Conservation (phyloP, 2,888 invertebrate species). For the Leptinotarsa peninsularis region DNA sequence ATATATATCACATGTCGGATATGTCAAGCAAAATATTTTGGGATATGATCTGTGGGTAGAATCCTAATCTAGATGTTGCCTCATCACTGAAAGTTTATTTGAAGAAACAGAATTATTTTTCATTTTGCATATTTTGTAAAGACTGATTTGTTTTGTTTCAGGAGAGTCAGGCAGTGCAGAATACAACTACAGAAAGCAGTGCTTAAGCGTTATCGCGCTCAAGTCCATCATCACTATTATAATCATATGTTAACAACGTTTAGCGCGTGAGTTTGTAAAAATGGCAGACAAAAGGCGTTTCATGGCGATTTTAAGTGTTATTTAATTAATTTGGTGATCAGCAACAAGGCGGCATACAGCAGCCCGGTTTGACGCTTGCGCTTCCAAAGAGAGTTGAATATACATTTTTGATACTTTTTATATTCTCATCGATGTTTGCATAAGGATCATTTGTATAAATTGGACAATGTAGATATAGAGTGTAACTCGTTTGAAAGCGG, state of each 20-base stretch:
- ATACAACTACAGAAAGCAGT: conserved; percentile 73
- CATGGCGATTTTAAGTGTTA: conserved; percentile 53
- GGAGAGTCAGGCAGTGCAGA: conserved; percentile 72
- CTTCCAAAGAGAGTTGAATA: conserved; percentile 51
- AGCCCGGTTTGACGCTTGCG: conserved; percentile 49
- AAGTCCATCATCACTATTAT: conserved; percentile 58
- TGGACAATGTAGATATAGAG: conserved; percentile 43
- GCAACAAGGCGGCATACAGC: neutral
- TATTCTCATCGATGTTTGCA: conserved; percentile 61
- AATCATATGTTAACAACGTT: conserved; percentile 65
- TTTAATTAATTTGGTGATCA: conserved; percentile 35
- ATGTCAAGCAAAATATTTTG: too few relatives aligned
- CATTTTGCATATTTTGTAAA: neutral
- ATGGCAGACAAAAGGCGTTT: conserved; percentile 67
- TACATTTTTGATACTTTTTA: conserved; percentile 65
- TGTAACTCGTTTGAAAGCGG: conserved; percentile 53
- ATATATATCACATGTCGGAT: too few relatives aligned
- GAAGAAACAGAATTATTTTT: too few relatives aligned
- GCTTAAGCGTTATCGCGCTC: conserved; percentile 66
- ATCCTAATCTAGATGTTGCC: too few relatives aligned
- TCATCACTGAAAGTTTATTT: too few relatives aligned
- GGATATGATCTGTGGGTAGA: too few relatives aligned
- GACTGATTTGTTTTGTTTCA: conserved; percentile 58
- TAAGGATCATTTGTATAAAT: conserved; percentile 55
- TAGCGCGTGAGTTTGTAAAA: conserved; percentile 65